Evolutionary conservation across 2,888 invertebrate genomes (phyloP), one percentile per base, ranked within the genome.

Genomic region (Kuschelorhynchus macadamiae): DNA sequence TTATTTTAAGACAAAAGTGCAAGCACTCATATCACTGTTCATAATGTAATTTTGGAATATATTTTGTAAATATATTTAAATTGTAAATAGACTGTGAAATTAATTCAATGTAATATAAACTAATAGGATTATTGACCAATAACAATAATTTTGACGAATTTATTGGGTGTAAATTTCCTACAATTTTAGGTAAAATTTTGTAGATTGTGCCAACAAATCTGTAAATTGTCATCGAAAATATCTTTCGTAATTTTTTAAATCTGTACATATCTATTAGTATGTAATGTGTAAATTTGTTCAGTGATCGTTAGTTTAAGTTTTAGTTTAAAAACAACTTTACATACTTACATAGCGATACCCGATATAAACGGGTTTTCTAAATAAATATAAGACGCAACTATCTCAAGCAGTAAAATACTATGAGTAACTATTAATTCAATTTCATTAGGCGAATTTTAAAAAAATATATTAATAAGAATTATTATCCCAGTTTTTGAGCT

Each of bases 241-340:
- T 77, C 74, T 76, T 76, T 75, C 70, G 75, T 78, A 76, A 77
- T 79, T 79, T 68, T 79, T 77, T 78, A 77, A 75, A 74, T 72
- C 61, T 80, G 80, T 81, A 81, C 80, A 81, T 81, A 81, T 80
- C 79, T 72, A 68, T 59, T 74, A 72, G 72, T 55, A 33, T 50
- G 44, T 61, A 64, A 63, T 44, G 46, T 72, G 69, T 72, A 70
- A 67, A 61, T 53, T 41, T 61, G 72, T 71, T 71, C 57, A 66
- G 70, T 71, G 72, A 75, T 61, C 69, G 71, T 69, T 71, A 70
- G 67, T 8, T 55, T 71, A 56, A 67, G 39, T 39, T 50, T 63
- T 55, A 55, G 46, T 21, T 63, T 41, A 32, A 41, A 16, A 39
- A 36, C 11, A 11, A 41, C 21, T 41, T n/a, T 25, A 16, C 42